These are phyloP conservation scores for Pristiophorus japonicus DNA, from an alignment of 2,113 vertebrate genomes.

Conservation along the genomic window DNA sequence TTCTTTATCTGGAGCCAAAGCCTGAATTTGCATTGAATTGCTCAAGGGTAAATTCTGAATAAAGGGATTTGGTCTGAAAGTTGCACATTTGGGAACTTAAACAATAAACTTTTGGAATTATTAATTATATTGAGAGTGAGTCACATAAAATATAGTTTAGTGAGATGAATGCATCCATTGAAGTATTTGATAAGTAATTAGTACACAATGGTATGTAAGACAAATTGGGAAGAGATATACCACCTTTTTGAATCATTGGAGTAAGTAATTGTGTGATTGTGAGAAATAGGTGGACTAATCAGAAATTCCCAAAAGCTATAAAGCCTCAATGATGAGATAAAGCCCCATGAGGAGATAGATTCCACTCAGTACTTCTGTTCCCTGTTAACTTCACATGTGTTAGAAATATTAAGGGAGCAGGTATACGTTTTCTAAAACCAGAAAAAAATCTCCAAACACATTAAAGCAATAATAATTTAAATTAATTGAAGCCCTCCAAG, in stretches of 20 bases:
- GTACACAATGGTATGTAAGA: background rate
- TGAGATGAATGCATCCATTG: background rate
- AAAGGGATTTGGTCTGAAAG: background rate
- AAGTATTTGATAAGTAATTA: background rate
- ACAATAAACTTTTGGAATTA: conserved; percentile 14
- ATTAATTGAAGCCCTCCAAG: too few relatives aligned
- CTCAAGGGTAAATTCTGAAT: conserved; percentile 15
- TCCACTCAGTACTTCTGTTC: background rate
- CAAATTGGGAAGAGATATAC: background rate
- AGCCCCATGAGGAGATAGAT: too few relatives aligned
- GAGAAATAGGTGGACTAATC: background rate
- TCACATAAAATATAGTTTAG: background rate
- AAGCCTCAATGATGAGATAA: background rate
- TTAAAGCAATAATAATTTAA: too few relatives aligned
- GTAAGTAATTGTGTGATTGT: background rate
- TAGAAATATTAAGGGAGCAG: background rate
- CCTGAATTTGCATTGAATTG: conserved; percentile 17
- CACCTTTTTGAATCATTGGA: background rate
- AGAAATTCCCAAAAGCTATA: background rate
- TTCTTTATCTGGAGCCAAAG: background rate
- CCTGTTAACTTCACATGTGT: background rate
- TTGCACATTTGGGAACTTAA: background rate
- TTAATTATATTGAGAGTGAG: background rate
- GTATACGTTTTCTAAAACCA: background rate
- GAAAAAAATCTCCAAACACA: background rate